Conservation (phyloP, 1,140 invertebrate genomes). For the Brachionus sp. region DNA sequence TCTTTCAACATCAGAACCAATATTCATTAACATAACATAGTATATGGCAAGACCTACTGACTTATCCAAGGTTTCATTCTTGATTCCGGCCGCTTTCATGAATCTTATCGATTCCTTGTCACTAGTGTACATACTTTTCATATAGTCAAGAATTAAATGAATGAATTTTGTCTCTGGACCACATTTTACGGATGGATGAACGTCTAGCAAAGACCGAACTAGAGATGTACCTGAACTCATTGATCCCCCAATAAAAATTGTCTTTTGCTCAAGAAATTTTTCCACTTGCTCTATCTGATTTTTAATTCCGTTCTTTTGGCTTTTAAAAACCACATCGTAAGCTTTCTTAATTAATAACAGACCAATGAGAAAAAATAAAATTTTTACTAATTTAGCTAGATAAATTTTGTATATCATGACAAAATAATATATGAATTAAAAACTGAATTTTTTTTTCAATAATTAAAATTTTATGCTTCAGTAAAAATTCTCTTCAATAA, state of each 20-base stretch:
- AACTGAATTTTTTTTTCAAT: background rate
- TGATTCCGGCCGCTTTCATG: conserved; percentile 63
- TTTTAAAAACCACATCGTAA: background rate
- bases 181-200: conserved; percentile 91
- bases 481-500: too few species aligned
- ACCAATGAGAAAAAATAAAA: background rate
- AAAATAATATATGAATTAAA: background rate
- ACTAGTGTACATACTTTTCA: conserved; percentile 74
- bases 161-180: conserved; percentile 88
- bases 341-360: background rate
- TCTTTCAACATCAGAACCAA: background rate
- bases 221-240: conserved; percentile 92
- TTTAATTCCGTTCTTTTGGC: background rate
- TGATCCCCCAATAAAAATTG: conserved; percentile 70
- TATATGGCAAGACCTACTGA: conserved; percentile 66
- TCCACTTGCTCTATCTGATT: background rate
- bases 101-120: conserved; percentile 84
- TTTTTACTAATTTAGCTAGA: background rate
- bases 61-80: background rate
- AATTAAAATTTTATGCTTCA: too few species aligned
- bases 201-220: conserved; percentile 94
- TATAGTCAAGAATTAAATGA: conserved; percentile 61
- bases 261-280: background rate
- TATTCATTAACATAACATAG: background rate
- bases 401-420: background rate